These are phyloP conservation scores for Scleropages formosus DNA, from an alignment of 2,797 vertebrate species.

Conservation along the genomic window DNA sequence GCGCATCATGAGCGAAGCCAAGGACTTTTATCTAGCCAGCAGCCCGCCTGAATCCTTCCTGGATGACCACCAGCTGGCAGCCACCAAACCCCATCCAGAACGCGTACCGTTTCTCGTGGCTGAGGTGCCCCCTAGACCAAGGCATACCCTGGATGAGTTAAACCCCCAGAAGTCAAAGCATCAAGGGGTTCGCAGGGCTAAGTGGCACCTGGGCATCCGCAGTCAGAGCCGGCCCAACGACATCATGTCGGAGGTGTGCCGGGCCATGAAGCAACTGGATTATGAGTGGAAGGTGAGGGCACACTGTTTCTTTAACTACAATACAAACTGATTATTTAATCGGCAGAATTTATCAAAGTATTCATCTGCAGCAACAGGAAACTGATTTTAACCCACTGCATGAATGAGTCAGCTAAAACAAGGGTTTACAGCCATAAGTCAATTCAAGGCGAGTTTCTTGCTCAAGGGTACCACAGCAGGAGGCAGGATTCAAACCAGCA, in stretches of 20 bases:
- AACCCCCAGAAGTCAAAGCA: conserved; percentile 98
- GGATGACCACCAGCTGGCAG: conserved; percentile 82
- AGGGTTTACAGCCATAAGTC: too few species aligned
- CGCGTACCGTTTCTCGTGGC: conserved; percentile 87
- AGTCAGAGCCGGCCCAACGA: conserved; percentile 96
- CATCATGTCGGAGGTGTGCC: conserved; percentile 97
- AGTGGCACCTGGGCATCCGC: conserved; percentile 96
- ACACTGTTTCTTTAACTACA: not conserved
- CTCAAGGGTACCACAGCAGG: too few species aligned
- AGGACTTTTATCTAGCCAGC: conserved; percentile 97
- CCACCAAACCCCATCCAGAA: conserved; percentile 86
- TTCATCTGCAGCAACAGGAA: too few species aligned
- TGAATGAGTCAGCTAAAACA: too few species aligned
- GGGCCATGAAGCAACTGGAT: conserved; percentile 95
- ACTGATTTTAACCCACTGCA: too few species aligned
- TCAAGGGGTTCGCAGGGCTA: conserved; percentile 91
- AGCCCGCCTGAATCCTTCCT: conserved; percentile 94
- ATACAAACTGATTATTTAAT: too few species aligned
- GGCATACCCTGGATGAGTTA: conserved; percentile 92
- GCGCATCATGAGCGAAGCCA: conserved; percentile 97
- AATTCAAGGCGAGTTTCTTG: too few species aligned
- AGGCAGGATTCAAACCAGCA: too few species aligned
- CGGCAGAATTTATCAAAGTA: too few species aligned
- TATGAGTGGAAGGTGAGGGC: conserved; percentile 95
- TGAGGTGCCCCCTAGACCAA: conserved; percentile 80